Evolutionary conservation across 2,113 vertebrate genomes (phyloP), one percentile per base, ranked within the genome.

Genomic region (Tamias sibiricus): DNA sequence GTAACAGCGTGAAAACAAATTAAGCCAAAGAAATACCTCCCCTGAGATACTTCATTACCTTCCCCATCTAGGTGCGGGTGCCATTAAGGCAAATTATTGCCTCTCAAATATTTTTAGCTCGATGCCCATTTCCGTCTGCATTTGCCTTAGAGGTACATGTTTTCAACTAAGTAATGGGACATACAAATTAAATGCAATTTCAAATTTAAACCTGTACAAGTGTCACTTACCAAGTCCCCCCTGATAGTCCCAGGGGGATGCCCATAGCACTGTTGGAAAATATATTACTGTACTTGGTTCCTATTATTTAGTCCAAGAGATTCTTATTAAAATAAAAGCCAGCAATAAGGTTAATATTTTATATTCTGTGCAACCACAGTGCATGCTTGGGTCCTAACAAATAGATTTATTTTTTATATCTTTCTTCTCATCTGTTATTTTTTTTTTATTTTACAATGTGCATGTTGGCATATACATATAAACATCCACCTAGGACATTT

Each of bases 141-240:
- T 98, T 98, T 99, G 97, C 98, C 98, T 98, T 98, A 98, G 98
- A 98, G 98, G 95, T 98, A 97, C 75, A 92, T 98, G 97, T 98
- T 98, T 97, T 98, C 92, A 81, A 97, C 98, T 98, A 98, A 97
- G 97, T 98, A 98, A 99, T 98, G 92, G 97, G 98, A 98, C 96
- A 98, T 95, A 99, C 95, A 98, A 98, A 98, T 99, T 98, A 98
- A 99, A 98, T 98, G 93, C 97, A 98, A 98, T 98, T 99, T 99
- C 97, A 97, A 96, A 98, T 98, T 98, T 98, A 98, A 98, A 97
- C 97, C 90, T 97, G 96, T 97, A 95, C 96, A 98, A 98, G 92
- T 98, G 98, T 98, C 98, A 98, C 98, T 98, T 98, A 95, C 90
- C 95, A 97, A 85, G 95, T 97, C 96, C 95, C 83, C 89, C 84